phyloP scores from a whole-genome alignment of 37 sponge, comb jelly and placozoan genomes.

The Ianthella basta region DNA sequence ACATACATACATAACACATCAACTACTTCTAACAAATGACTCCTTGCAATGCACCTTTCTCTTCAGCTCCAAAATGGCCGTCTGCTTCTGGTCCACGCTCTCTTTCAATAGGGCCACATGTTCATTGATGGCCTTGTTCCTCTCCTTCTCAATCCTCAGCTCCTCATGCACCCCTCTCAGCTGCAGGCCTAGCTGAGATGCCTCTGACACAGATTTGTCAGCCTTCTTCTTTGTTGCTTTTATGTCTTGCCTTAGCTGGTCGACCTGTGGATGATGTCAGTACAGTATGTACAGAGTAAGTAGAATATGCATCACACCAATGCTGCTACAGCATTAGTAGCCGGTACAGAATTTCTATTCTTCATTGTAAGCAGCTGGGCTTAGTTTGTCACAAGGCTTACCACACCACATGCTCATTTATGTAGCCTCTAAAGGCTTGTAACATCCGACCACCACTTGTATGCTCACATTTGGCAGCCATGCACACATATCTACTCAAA shows the following conservation, averaged over 20 bases:
- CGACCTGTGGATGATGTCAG: slow-evolving; percentile 3
- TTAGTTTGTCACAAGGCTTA: too few species aligned
- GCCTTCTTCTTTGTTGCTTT: background rate
- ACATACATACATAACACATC: too few species aligned
- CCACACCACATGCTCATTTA: too few species aligned
- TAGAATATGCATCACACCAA: background rate
- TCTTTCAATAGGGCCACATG: slow-evolving; percentile 8
- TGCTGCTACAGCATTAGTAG: too few species aligned
- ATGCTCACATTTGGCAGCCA: too few species aligned
- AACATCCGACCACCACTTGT: too few species aligned
- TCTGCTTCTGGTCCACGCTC: slow-evolving; percentile 5
- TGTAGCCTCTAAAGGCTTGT: too few species aligned
- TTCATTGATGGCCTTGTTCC: background rate
- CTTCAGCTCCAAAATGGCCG: slow-evolving; percentile 14
- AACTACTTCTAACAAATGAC: background rate
- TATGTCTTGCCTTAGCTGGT: background rate
- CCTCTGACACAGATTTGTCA: background rate
- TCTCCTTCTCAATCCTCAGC: slow-evolving; percentile 23
- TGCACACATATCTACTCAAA: too few species aligned
- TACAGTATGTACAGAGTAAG: background rate
- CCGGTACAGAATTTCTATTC: too few species aligned
- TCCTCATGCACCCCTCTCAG: background rate
- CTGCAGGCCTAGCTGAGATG: background rate
- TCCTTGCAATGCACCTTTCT: background rate
- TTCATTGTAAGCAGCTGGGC: too few species aligned